phyloP scores from a whole-genome alignment of 2,888 invertebrate species.

The Pteria penguin region DNA sequence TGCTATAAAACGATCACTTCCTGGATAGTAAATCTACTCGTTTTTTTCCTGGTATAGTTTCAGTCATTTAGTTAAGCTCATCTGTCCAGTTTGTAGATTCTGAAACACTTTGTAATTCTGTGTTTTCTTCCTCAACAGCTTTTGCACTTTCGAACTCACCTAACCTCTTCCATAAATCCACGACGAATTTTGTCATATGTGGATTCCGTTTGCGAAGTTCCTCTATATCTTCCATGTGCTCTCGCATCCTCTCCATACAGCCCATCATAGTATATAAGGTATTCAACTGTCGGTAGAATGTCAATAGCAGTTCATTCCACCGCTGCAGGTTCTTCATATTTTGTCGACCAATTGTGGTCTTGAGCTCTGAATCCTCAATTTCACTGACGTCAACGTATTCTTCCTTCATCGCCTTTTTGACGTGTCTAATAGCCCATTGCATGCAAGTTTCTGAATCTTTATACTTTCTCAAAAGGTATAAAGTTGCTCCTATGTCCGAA shows the following conservation, averaged over 20 bases:
- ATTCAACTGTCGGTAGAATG: neutral
- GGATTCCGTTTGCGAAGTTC: constrained; percentile 1
- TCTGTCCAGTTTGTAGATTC: too few species aligned
- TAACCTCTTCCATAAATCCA: neutral
- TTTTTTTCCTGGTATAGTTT: too few species aligned
- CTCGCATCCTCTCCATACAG: neutral
- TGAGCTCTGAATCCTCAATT: neutral
- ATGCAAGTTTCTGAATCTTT: constrained; percentile 13
- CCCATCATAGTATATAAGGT: neutral
- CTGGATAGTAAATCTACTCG: too few species aligned
- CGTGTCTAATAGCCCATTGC: neutral
- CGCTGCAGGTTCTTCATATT: neutral
- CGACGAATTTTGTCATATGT: neutral
- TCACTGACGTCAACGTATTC: neutral
- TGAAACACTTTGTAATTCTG: too few species aligned
- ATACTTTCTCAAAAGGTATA: neutral
- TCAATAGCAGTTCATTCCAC: neutral
- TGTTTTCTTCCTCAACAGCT: too few species aligned
- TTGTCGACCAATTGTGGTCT: neutral
- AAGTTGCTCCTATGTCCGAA: neutral
- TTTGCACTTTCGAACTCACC: neutral
- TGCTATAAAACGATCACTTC: too few species aligned
- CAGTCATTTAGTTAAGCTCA: too few species aligned
- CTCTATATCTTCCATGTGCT: constrained; percentile 25
- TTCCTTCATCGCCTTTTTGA: neutral